Evolutionary conservation across 2,113 vertebrate genomes (phyloP).

Genomic region (Spizaetus ornatus): DNA sequence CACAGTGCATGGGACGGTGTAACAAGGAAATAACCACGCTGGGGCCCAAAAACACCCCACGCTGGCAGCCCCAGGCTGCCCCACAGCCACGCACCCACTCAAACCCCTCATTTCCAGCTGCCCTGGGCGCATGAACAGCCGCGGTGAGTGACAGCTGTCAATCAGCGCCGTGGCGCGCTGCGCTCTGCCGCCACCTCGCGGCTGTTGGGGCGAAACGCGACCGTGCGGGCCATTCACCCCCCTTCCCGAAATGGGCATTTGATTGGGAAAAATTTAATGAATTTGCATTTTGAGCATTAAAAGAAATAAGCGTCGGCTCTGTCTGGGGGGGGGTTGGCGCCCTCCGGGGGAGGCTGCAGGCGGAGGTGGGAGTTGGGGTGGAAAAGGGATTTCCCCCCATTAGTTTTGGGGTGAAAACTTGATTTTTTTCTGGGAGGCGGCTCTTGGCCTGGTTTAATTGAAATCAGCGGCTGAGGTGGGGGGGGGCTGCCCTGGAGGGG

Average conservation of each 20-base stretch:
- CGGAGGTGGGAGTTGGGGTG: neutral
- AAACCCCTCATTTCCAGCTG: rapidly evolving
- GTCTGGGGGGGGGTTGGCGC: neutral
- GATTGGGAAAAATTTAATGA: rapidly evolving
- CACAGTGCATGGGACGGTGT: rapidly evolving
- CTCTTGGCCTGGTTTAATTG: neutral
- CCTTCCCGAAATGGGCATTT: neutral
- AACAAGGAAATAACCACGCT: rapidly evolving
- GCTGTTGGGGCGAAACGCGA: rapidly evolving
- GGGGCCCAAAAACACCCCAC: rapidly evolving
- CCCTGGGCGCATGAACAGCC: rapidly evolving
- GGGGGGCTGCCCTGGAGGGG: neutral
- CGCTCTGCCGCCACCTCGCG: neutral
- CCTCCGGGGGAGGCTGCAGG: no score
- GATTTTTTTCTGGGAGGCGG: neutral
- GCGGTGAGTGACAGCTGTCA: neutral
- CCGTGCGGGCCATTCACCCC: neutral
- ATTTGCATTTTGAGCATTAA: rapidly evolving
- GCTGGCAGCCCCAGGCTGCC: neutral
- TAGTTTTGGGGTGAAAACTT: neutral
- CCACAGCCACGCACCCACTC: rapidly evolving
- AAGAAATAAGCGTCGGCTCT: neutral
- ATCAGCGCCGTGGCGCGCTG: neutral
- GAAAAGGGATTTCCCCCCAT: rapidly evolving
- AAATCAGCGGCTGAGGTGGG: neutral